phyloP scores from a whole-genome alignment of 2,797 vertebrate species.

The Jordanella pulchra region DNA sequence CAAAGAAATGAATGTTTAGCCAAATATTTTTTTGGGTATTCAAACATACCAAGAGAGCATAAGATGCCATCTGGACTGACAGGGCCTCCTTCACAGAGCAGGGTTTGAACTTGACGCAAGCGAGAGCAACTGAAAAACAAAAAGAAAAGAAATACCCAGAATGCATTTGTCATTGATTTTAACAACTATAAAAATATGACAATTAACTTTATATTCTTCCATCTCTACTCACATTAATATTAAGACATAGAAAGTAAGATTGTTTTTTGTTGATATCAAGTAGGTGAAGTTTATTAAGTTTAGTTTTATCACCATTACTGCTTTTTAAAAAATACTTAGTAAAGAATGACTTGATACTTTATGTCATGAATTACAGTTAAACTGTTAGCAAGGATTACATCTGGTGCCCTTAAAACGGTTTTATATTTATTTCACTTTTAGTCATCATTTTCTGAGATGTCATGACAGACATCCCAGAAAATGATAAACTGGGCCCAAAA shows the following conservation, averaged over 20 bases:
- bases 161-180: not conserved
- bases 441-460: too few relatives aligned
- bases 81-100: slow-evolving; percentile 80
- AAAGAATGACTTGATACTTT: not conserved
- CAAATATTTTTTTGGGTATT: too few relatives aligned
- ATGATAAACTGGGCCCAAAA: too few relatives aligned
- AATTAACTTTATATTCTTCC: not conserved
- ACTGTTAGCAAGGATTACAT: too few relatives aligned
- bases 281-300: not conserved
- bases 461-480: too few relatives aligned
- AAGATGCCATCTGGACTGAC: slow-evolving; percentile 89
- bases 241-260: not conserved
- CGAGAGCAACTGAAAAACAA: slow-evolving; percentile 85
- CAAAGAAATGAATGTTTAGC: too few relatives aligned
- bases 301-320: not conserved
- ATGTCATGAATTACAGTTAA: not conserved
- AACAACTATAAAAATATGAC: not conserved
- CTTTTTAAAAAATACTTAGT: not conserved
- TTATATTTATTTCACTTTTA: too few relatives aligned
- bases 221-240: not conserved
- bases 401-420: too few relatives aligned
- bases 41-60: slow-evolving; percentile 89
- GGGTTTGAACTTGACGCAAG: slow-evolving; percentile 88
- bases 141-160: accelerated
- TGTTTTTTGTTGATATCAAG: not conserved